Conservation (phyloP, 2,888 invertebrate species). For the Synergus umbraculus region DNA sequence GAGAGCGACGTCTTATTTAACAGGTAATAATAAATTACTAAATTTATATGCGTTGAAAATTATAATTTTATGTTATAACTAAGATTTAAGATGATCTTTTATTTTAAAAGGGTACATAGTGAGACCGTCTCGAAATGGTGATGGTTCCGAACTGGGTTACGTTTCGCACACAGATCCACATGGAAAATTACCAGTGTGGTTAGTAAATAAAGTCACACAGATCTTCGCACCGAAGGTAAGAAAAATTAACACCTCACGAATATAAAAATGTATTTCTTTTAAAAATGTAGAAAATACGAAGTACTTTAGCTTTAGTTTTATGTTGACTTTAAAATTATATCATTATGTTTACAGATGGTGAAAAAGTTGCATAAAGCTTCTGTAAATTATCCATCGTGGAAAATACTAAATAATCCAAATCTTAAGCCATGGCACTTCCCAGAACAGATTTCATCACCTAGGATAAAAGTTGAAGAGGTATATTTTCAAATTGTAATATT, state of each 20-base stretch:
- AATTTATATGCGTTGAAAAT: not conserved
- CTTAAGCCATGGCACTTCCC: conserved; percentile 93
- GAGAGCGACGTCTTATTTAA: conserved; percentile 82
- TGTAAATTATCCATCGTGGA: conserved; percentile 90
- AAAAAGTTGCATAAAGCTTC: conserved; percentile 90
- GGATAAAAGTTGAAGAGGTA: conserved; percentile 86
- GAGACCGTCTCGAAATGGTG: conserved; percentile 79
- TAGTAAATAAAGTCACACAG: conserved; percentile 92
- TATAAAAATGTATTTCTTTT: conserved; percentile 24
- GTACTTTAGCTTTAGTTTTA: conserved; percentile 4
- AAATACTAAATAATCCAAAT: conserved; percentile 85
- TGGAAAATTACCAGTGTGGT: conserved; percentile 92
- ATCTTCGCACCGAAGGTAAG: conserved; percentile 89
- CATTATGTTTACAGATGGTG: conserved; percentile 80
- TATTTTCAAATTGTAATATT: conserved; percentile 70
- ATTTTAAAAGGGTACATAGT: conserved; percentile 81
- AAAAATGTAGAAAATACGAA: not conserved
- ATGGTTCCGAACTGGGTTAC: conserved; percentile 90
- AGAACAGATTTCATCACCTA: conserved; percentile 87
- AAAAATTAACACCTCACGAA: conserved; percentile 1
- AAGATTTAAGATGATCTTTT: conserved; percentile 40
- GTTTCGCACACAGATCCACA: conserved; percentile 94
- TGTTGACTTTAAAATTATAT: conserved; percentile 37
- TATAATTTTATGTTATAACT: conserved; percentile 39
- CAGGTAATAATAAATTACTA: conserved; percentile 76